Conservation (phyloP, 2,888 invertebrate genomes). For the Coenonympha glycerion region DNA sequence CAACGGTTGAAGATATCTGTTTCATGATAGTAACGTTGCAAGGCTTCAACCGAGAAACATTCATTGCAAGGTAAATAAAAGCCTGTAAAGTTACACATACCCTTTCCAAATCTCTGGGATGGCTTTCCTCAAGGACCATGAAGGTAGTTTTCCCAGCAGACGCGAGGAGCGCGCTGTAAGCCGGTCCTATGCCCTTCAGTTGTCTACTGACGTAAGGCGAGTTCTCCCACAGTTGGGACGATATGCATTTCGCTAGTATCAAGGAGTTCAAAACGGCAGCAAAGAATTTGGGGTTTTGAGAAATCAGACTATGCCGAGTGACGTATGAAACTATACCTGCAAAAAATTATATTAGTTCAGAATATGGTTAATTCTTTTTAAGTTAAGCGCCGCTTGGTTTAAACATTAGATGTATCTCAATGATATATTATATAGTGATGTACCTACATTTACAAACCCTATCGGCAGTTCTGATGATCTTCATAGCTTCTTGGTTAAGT, state of each 20-base stretch:
- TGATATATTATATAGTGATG: too few species aligned
- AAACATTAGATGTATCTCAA: too few species aligned
- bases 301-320: slow-evolving; percentile 50
- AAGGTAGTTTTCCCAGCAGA: slow-evolving; percentile 81
- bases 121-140: slow-evolving; percentile 77
- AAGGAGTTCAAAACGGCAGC: slow-evolving; percentile 76
- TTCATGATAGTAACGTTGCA: too few species aligned
- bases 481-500: slow-evolving; percentile 80
- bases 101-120: slow-evolving; percentile 84
- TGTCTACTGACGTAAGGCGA: slow-evolving; percentile 81
- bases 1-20: too few species aligned
- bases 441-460: slow-evolving; percentile 81
- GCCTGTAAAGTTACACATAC: slow-evolving; percentile 44
- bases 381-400: too few species aligned
- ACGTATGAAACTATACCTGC: slow-evolving; percentile 77
- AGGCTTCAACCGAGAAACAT: too few species aligned
- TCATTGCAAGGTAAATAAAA: background rate
- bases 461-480: slow-evolving; percentile 80
- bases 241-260: slow-evolving; percentile 80
- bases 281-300: slow-evolving; percentile 54
- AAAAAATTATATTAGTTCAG: background rate
- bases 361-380: too few species aligned
- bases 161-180: slow-evolving; percentile 78
- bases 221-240: slow-evolving; percentile 84
- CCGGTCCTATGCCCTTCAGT: slow-evolving; percentile 81